Conservation (phyloP, 1,140 invertebrate species). For the Branchinecta lynchi region DNA sequence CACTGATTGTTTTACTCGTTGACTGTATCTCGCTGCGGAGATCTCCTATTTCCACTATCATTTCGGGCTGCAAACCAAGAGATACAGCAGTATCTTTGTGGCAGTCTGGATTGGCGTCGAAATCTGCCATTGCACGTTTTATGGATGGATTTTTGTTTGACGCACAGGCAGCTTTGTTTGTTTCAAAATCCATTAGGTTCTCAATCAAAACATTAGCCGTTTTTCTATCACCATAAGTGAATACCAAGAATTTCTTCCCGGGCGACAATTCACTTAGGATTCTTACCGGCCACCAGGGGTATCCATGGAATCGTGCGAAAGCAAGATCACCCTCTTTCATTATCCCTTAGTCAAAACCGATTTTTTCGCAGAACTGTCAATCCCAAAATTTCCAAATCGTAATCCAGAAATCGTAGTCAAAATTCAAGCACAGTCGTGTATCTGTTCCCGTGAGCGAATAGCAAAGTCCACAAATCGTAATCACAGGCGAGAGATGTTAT, state of each 20-base stretch:
- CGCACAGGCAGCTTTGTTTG: too few species aligned
- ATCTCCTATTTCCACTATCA: too few species aligned
- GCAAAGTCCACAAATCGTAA: neutral
- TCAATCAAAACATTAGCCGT: neutral
- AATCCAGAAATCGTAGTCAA: neutral
- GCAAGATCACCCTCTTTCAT: constrained; percentile 9
- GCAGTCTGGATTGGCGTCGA: too few species aligned
- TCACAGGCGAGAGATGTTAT: too few species aligned
- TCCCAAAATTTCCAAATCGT: neutral
- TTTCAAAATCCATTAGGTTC: constrained; percentile 9
- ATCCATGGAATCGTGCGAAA: constrained; percentile 1
- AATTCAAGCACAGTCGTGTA: neutral
- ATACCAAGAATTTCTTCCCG: constrained; percentile 1
- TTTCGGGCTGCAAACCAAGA: too few species aligned
- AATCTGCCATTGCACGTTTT: too few species aligned
- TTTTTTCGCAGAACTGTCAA: neutral
- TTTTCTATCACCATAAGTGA: constrained; percentile 7
- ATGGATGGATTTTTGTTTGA: too few species aligned
- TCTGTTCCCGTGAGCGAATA: neutral
- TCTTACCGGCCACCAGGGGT: neutral
- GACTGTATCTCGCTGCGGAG: too few species aligned
- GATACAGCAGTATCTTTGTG: too few species aligned
- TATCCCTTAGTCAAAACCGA: neutral
- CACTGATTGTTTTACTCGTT: too few species aligned
- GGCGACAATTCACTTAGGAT: constrained; percentile 1